Evolutionary conservation across 1,140 invertebrate genomes (phyloP), one percentile per base, ranked within the genome.

Genomic region (Orius insidiosus): DNA sequence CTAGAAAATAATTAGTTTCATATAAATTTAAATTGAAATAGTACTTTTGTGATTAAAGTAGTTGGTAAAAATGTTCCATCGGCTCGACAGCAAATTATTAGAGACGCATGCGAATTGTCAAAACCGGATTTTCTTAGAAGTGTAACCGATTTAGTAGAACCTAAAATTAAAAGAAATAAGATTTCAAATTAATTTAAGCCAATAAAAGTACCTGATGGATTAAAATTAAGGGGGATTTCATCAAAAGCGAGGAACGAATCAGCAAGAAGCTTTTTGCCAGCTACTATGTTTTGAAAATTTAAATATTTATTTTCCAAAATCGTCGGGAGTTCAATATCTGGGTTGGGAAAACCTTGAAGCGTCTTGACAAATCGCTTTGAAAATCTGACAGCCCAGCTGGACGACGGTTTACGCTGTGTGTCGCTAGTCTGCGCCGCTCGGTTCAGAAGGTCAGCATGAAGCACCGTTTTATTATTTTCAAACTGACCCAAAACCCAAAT

Each of bases 321-420:
- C 2, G 41, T 4, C 3, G 41, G 41, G 2, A 43, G 24, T 31
- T 31, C 6, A n/a, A 37, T 8, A 8, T 9, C 11, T 3, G 11
- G 10, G 15, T 24, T 19, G 3, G 46, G 46, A 15, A 39, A 11
- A 8, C 3, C 40, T 11, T 47, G 46, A 14, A 50, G 14, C 6
- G 34, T 33, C 7, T 36, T 16, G 7, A 36, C 10, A 16, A 46
- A 46, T 10, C 45, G 39, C 11, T 50, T 50, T 5, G 30, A 46
- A 46, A 50, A 50, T 31, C 49, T 41, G 13, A 50, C 38, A 3
- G 36, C 45, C 49, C 49, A 50, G 35, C 45, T 46, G 8, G 44
- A 45, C 24, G 49, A 50, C 36, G 44, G 41, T 42, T 49, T 44
- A n/a, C n/a, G n/a, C n/a, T 44, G 19, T 6, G 14, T 24, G 10